phyloP scores from a whole-genome alignment of 2,113 vertebrate genomes.

The Dasypus novemcinctus region DNA sequence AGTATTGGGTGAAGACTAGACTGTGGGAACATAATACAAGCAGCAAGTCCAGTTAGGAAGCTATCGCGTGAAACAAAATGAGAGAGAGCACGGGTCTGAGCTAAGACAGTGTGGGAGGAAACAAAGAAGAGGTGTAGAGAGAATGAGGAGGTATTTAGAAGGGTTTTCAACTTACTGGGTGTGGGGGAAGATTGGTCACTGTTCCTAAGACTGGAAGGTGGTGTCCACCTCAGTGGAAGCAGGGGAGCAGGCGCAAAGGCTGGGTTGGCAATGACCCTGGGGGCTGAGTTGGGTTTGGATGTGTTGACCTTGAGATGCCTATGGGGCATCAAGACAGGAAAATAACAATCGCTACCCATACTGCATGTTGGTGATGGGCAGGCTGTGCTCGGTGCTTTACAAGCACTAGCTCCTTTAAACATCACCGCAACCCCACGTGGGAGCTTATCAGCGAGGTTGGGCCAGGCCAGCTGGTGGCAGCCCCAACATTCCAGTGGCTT shows the following conservation, averaged over 20 bases:
- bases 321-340: not conserved
- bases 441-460: too few species aligned
- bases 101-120: not conserved
- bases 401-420: not conserved
- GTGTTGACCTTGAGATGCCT: not conserved
- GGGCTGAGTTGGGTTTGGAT: not conserved
- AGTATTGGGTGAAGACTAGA: not conserved
- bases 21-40: not conserved
- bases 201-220: not conserved
- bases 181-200: not conserved
- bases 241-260: not conserved
- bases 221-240: too few species aligned
- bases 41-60: not conserved
- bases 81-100: not conserved
- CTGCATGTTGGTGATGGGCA: not conserved
- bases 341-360: not conserved
- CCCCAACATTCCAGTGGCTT: not conserved
- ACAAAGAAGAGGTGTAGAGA: not conserved
- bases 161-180: not conserved
- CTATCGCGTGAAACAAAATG: not conserved
- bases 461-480: not conserved
- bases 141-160: not conserved
- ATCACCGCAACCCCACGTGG: not conserved
- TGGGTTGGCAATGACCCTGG: not conserved
- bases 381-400: not conserved